Evolutionary conservation across 1,140 invertebrate species (phyloP), one percentile per base, ranked within the genome.

Genomic region (Drosophila bocki): DNA sequence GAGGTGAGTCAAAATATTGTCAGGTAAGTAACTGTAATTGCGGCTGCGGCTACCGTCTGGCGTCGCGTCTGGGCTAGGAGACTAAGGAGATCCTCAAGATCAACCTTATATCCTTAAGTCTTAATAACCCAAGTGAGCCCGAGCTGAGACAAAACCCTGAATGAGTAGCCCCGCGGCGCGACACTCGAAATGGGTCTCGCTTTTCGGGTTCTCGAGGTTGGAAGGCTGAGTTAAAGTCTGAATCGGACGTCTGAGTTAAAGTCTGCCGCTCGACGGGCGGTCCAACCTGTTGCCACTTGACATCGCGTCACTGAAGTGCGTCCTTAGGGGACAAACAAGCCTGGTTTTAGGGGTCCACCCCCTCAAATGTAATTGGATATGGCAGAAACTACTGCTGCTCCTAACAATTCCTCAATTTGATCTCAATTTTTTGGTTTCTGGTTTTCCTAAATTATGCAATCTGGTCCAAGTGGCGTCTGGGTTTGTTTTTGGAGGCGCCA

Each of bases 231-330:
- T 0, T 13, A 12, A 42, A 71, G 81, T 65, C 67, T 70, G 60
- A 33, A 8, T 8, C 5, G 32, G 35, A 44, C 15, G 69, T 60
- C 45, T 59, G 47, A 29, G 22, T 12, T n/a, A 29, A 33, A 78
- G 82, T 71, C 69, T 71, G 67, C 19, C 9, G 6, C 65, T 19
- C 69, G 22, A 26, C 69, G 68, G 82, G 82, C 82, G 84, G 84
- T 87, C 69, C 81, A 88, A 88, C 85, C 85, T 88, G 85, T 88
- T 88, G 85, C 37, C 85, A 87, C 84, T 87, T 88, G 75, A 86
- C 79, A 86, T 86, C 70, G 13, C 8, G 67, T 37, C 19, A 54
- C 33, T 59, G 62, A 44, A 72, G 69, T 72, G 69, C 53, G 82
- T 50, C 59, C 78, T 80, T 56, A 71, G 59, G 59, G 26, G 3